A percentile compares a stretch with the other conserved stretches of the same genome.
These are phyloP conservation scores for Lamprotornis superbus DNA, from an alignment of 2,113 vertebrate species.

Conservation along the genomic window DNA sequence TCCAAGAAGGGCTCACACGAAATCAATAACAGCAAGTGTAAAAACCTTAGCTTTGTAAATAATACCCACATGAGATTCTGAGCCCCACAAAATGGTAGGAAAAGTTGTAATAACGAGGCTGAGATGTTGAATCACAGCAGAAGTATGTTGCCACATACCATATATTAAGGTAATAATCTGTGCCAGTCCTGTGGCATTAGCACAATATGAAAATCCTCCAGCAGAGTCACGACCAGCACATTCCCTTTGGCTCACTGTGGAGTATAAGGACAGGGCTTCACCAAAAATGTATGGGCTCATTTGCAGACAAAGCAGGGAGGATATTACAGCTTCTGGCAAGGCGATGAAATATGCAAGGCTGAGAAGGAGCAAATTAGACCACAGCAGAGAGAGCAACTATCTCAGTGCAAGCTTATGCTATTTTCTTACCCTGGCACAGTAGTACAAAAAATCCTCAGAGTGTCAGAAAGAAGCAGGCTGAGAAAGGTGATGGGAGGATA, in stretches of 20 bases:
- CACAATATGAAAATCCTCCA: background rate
- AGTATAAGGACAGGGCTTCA: background rate
- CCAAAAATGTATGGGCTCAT: background rate
- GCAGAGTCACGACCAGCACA: background rate
- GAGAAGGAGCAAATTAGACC: background rate
- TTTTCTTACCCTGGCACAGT: background rate
- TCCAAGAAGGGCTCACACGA: background rate
- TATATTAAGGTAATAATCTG: background rate
- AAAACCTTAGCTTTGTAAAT: background rate
- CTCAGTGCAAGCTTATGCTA: background rate
- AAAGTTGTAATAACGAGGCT: background rate
- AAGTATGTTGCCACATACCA: background rate
- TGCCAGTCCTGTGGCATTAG: background rate
- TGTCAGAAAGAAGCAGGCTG: background rate
- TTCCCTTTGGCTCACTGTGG: background rate
- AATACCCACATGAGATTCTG: background rate
- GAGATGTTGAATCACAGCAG: background rate
- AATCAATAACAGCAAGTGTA: background rate
- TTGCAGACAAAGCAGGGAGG: background rate
- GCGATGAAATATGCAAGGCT: background rate
- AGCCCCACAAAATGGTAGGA: background rate
- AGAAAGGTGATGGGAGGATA: conserved; percentile 3
- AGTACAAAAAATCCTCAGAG: background rate
- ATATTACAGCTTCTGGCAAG: background rate
- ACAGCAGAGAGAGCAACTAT: background rate